These are phyloP conservation scores for Limonius californicus DNA, from an alignment of 1,140 invertebrate genomes.

Conservation along the genomic window DNA sequence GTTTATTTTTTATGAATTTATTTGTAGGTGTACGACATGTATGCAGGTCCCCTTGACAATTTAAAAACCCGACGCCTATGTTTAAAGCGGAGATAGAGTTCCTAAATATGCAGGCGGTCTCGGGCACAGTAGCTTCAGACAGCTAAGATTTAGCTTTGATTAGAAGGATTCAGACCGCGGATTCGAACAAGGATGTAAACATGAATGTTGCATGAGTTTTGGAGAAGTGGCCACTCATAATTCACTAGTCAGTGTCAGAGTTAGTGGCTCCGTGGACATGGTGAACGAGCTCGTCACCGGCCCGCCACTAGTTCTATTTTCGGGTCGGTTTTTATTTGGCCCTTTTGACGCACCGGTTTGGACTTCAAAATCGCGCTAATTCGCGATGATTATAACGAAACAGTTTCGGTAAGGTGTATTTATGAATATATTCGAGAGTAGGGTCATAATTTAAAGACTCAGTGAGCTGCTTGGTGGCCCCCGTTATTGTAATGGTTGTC, in stretches of 20 bases:
- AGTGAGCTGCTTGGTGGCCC: slow-evolving; percentile 19
- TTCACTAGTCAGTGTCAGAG: slow-evolving; percentile 9
- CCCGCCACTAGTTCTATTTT: neutral
- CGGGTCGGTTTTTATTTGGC: neutral
- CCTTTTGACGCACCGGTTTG: neutral
- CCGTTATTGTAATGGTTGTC: slow-evolving; percentile 19
- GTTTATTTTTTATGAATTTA: no score
- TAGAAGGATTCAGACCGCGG: slow-evolving; percentile 4
- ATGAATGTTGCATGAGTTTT: slow-evolving; percentile 2
- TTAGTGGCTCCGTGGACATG: slow-evolving; percentile 7
- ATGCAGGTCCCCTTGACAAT: no score
- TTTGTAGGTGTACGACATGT: no score
- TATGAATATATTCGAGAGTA: slow-evolving; percentile 17
- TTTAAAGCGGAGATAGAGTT: no score
- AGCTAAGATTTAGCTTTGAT: slow-evolving; percentile 4
- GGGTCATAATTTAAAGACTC: slow-evolving; percentile 19
- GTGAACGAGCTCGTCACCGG: neutral
- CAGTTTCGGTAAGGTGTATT: slow-evolving; percentile 8
- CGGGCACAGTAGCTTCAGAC: neutral
- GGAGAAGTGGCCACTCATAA: slow-evolving; percentile 3
- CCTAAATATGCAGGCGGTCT: neutral
- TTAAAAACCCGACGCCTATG: no score
- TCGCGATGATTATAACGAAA: neutral
- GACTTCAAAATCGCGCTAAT: neutral
- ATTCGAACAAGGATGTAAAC: slow-evolving; percentile 1